phyloP scores from a whole-genome alignment of 2,888 invertebrate genomes.

The Sarcophaga subvicina region DNA sequence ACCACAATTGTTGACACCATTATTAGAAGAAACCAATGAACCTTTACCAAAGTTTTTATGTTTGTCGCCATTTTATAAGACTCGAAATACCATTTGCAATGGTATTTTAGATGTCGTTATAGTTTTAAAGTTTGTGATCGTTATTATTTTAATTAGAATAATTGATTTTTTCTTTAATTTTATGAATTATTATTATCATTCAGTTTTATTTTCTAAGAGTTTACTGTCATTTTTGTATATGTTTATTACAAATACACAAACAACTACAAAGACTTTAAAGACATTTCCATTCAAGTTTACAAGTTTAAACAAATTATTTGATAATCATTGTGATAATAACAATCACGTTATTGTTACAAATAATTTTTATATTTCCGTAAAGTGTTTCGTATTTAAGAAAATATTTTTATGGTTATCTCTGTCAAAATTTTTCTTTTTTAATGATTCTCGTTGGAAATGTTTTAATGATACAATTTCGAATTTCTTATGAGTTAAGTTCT shows the following conservation, averaged over 20 bases:
- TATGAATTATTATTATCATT: conserved; percentile 24
- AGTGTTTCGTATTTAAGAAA: background rate
- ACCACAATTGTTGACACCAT: conserved; percentile 48
- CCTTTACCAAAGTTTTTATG: conserved; percentile 67
- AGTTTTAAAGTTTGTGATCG: conserved; percentile 64
- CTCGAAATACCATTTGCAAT: background rate
- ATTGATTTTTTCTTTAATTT: conserved; percentile 61
- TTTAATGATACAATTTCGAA: conserved; percentile 68
- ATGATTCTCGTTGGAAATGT: conserved; percentile 40
- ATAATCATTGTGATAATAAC: conserved; percentile 1
- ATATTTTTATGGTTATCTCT: background rate
- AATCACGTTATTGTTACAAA: background rate
- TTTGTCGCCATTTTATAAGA: conserved; percentile 41
- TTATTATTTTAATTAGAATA: conserved; percentile 62
- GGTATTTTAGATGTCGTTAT: conserved; percentile 17
- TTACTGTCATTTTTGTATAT: conserved; percentile 48
- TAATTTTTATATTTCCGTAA: background rate
- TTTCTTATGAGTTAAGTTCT: conserved; percentile 77
- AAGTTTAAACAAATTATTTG: background rate
- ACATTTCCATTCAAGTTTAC: conserved; percentile 18
- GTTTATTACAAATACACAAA: conserved; percentile 34
- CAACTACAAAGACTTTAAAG: conserved; percentile 48
- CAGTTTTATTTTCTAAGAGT: background rate
- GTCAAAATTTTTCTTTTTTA: conserved; percentile 39
- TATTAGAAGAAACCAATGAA: conserved; percentile 64